Conservation (phyloP, 1,140 invertebrate genomes). For the Drosophila subpulchrella region DNA sequence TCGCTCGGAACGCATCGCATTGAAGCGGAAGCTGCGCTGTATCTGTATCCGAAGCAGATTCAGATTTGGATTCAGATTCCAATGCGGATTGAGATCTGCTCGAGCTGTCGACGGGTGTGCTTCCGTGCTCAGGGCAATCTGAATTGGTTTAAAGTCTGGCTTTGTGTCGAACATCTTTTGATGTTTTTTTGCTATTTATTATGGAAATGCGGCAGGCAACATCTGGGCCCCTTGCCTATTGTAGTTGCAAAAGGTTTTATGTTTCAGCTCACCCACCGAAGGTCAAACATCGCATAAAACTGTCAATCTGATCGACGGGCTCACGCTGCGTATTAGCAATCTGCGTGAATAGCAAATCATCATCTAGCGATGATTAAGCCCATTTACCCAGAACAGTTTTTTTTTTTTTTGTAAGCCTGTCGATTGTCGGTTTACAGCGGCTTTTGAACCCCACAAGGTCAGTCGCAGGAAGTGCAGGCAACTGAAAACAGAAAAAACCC, state of each 20-base stretch:
- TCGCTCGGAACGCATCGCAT: constrained; percentile 36
- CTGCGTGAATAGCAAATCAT: constrained; percentile 16
- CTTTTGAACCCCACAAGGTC: constrained; percentile 69
- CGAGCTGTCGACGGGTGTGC: constrained; percentile 48
- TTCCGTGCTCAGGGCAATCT: constrained; percentile 40
- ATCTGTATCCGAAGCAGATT: constrained; percentile 3
- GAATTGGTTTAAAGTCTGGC: constrained; percentile 43
- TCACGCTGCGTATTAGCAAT: constrained; percentile 57
- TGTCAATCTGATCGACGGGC: constrained; percentile 57
- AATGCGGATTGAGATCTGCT: constrained; percentile 23
- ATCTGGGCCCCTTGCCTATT: constrained; percentile 54
- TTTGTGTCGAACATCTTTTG: constrained; percentile 47
- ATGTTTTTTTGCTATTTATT: constrained; percentile 53
- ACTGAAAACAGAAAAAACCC: constrained; percentile 39
- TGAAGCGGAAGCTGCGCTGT: constrained; percentile 67
- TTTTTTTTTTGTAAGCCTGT: neutral
- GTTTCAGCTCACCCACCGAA: constrained; percentile 57
- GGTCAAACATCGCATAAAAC: constrained; percentile 55
- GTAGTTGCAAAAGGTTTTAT: constrained; percentile 58
- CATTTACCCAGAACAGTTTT: constrained; percentile 40
- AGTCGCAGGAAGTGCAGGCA: constrained; percentile 66
- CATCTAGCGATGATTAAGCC: constrained; percentile 39
- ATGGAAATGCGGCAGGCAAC: constrained; percentile 60
- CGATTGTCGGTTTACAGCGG: constrained; percentile 13
- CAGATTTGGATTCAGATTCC: constrained; percentile 12